phyloP scores from a whole-genome alignment of 2,797 vertebrate genomes.

The Euphonia xanthogaster region DNA sequence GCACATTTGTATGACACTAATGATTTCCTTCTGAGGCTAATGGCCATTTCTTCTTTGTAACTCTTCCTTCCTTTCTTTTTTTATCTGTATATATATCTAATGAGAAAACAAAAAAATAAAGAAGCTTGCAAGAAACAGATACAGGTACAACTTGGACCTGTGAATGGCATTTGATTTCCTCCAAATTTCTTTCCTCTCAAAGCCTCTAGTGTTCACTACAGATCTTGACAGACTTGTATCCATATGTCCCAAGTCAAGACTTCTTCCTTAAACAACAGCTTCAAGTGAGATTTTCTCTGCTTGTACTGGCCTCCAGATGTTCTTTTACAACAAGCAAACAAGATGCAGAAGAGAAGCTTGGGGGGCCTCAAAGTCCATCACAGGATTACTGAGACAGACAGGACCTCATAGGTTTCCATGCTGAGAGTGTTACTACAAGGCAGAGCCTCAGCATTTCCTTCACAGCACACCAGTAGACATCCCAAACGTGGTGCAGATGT shows the following conservation, averaged over 20 bases:
- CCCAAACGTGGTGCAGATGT: background rate
- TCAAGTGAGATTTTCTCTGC: background rate
- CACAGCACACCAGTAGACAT: background rate
- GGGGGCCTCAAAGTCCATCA: background rate
- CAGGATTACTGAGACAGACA: background rate
- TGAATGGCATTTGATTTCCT: background rate
- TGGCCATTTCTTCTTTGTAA: background rate
- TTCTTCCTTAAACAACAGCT: background rate
- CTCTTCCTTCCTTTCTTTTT: background rate
- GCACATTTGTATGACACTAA: background rate
- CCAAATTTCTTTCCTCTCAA: background rate
- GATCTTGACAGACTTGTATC: background rate
- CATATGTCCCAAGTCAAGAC: rapidly evolving
- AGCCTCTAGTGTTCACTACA: background rate
- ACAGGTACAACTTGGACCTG: background rate
- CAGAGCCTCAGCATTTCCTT: background rate
- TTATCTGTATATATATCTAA: background rate
- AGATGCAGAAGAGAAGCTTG: background rate
- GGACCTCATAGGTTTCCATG: background rate
- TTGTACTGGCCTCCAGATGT: background rate
- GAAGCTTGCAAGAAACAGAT: background rate
- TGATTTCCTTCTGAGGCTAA: background rate
- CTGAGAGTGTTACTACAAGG: background rate
- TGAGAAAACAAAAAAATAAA: background rate
- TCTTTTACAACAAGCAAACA: background rate